phyloP scores from a whole-genome alignment of 2,888 invertebrate genomes.

The Linnaemya vulpina region DNA sequence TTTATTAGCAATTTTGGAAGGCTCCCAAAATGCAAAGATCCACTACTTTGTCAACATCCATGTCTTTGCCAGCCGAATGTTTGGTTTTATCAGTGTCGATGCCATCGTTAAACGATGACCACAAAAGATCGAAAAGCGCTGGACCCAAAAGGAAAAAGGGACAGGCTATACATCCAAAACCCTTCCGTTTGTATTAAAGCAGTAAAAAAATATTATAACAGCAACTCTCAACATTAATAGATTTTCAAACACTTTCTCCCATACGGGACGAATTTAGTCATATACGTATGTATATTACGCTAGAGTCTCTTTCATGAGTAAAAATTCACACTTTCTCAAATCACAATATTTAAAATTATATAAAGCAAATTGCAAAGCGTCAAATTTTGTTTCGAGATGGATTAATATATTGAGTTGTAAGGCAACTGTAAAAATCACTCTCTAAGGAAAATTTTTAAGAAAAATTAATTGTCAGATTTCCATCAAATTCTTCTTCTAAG shows the following conservation, averaged over 20 bases:
- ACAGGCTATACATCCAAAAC: conserved; percentile 81
- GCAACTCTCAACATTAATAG: no score
- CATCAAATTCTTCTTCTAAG: neutral
- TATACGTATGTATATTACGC: no score
- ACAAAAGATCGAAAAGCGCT: conserved; percentile 81
- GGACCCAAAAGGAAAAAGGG: conserved; percentile 81
- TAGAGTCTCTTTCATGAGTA: no score
- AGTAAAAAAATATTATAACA: neutral
- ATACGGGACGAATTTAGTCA: no score
- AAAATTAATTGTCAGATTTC: neutral
- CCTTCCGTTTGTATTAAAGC: conserved; percentile 81
- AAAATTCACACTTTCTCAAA: no score
- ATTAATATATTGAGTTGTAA: no score
- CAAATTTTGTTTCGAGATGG: no score
- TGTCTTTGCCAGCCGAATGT: conserved; percentile 83
- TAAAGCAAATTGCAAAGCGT: no score
- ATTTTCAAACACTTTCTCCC: no score
- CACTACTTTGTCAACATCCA: conserved; percentile 82
- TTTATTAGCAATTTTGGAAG: conserved; percentile 79
- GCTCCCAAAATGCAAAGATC: conserved; percentile 81
- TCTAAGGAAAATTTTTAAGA: no score
- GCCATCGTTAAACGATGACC: conserved; percentile 82
- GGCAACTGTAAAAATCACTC: no score
- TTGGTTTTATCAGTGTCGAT: conserved; percentile 83
- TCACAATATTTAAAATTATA: no score